A percentile compares a stretch with the other conserved stretches of the same genome.
Evolutionary conservation across 2,888 invertebrate genomes (phyloP).

Genomic region (Parnassius orleans): DNA sequence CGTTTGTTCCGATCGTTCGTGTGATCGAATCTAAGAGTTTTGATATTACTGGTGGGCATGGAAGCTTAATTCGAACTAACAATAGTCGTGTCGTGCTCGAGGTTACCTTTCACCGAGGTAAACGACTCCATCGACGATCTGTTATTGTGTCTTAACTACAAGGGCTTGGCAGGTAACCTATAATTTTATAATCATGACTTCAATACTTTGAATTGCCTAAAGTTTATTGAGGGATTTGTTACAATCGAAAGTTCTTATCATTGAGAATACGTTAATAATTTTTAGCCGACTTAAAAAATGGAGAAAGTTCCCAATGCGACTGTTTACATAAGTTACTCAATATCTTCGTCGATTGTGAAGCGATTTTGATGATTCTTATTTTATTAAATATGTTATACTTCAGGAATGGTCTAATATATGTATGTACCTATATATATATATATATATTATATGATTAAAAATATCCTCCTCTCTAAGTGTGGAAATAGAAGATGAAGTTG

Average conservation of each 20-base stretch:
- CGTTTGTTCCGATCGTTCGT: background rate
- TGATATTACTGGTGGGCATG: slow-evolving; percentile 13
- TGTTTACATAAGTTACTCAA: no score
- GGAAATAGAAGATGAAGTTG: no score
- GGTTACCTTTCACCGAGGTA: slow-evolving; percentile 55
- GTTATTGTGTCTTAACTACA: slow-evolving; percentile 38
- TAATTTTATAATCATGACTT: slow-evolving; percentile 21
- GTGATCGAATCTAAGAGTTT: slow-evolving; percentile 1
- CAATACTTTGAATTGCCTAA: background rate
- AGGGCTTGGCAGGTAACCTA: slow-evolving; percentile 31
- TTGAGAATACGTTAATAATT: no score
- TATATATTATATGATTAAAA: no score
- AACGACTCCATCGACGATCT: slow-evolving; percentile 43
- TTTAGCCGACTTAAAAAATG: no score
- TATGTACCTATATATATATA: no score
- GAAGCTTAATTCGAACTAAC: slow-evolving; percentile 38
- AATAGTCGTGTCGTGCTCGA: slow-evolving; percentile 49
- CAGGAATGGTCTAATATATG: no score
- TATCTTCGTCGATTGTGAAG: no score
- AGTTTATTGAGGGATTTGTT: slow-evolving; percentile 9
- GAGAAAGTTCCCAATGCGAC: no score
- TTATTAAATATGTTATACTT: no score
- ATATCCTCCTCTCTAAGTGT: no score
- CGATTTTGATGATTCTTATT: no score
- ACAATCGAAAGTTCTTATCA: background rate